A percentile compares a stretch with the other conserved stretches of the same genome.
These are phyloP conservation scores for Andricus grossulariae DNA, from an alignment of 1,140 invertebrate genomes.

Conservation along the genomic window DNA sequence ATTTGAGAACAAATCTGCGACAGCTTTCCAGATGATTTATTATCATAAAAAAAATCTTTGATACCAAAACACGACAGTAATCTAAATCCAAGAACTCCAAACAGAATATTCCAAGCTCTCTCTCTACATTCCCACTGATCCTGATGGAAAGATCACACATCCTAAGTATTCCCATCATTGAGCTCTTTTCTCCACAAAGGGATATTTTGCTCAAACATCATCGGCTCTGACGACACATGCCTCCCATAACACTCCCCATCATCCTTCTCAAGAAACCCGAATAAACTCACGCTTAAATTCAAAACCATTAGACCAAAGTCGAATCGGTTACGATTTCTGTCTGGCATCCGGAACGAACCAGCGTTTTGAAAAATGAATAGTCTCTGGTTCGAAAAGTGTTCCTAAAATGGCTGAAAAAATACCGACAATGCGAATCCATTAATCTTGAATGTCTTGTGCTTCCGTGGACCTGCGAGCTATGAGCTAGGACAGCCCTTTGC, in stretches of 20 bases:
- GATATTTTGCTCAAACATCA: slow-evolving; percentile 30
- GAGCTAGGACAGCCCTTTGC: slow-evolving; percentile 60
- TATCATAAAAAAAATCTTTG: no score
- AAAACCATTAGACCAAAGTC: slow-evolving; percentile 57
- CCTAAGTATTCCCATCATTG: slow-evolving; percentile 4
- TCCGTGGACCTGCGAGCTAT: slow-evolving; percentile 48
- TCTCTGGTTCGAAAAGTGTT: slow-evolving; percentile 64
- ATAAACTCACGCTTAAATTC: slow-evolving; percentile 60
- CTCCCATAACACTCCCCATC: slow-evolving; percentile 42
- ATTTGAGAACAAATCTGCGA: no score
- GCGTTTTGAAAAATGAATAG: slow-evolving; percentile 66
- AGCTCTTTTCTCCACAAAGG: not conserved
- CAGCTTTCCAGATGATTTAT: no score
- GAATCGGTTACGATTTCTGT: slow-evolving; percentile 57
- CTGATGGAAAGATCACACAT: slow-evolving; percentile 17
- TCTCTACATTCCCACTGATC: not conserved
- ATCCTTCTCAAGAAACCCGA: slow-evolving; percentile 47
- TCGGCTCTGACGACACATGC: slow-evolving; percentile 43
- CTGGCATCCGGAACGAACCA: slow-evolving; percentile 54
- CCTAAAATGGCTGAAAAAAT: slow-evolving; percentile 67
- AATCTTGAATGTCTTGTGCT: slow-evolving; percentile 62
- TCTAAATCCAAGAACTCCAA: no score
- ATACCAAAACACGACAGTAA: no score
- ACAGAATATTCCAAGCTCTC: no score
- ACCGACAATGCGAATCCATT: slow-evolving; percentile 67